Evolutionary conservation across 2,113 vertebrate species (phyloP).

Genomic region (Rhinolophus ferrumequinum): DNA sequence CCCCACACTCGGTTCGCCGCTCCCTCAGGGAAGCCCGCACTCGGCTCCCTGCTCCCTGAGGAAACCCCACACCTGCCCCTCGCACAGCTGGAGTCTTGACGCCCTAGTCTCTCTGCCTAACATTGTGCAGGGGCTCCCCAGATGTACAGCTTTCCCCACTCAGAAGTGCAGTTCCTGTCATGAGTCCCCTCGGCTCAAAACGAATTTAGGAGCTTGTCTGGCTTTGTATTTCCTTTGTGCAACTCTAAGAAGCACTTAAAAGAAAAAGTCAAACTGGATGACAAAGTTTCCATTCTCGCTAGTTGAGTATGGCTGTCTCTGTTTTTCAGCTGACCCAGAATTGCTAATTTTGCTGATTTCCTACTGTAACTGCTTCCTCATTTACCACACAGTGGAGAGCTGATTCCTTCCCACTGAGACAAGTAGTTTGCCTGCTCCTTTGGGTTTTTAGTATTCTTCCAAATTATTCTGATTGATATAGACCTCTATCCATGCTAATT

Average conservation of each 20-base stretch:
- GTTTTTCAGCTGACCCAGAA: slow-evolving; percentile 73
- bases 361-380: slow-evolving; percentile 78
- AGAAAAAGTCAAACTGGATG: slow-evolving; percentile 42
- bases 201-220: background rate
- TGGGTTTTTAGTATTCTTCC: slow-evolving; percentile 84
- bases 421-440: slow-evolving; percentile 85
- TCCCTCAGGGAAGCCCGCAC: background rate
- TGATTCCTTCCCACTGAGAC: slow-evolving; percentile 84
- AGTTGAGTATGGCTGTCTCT: slow-evolving; percentile 20
- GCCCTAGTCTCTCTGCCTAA: background rate
- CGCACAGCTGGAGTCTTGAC: background rate
- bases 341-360: slow-evolving; percentile 80
- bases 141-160: background rate
- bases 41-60: too few relatives aligned
- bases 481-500: slow-evolving; percentile 88
- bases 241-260: slow-evolving; percentile 45
- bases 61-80: background rate
- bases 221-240: slow-evolving; percentile 32
- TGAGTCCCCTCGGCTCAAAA: accelerated
- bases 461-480: slow-evolving; percentile 90
- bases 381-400: slow-evolving; percentile 83
- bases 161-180: background rate
- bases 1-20: too few relatives aligned
- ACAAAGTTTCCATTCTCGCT: slow-evolving; percentile 73
- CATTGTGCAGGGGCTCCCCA: background rate